Evolutionary conservation across 2,797 vertebrate species (phyloP).

Genomic region (Corythornis leucogaster): DNA sequence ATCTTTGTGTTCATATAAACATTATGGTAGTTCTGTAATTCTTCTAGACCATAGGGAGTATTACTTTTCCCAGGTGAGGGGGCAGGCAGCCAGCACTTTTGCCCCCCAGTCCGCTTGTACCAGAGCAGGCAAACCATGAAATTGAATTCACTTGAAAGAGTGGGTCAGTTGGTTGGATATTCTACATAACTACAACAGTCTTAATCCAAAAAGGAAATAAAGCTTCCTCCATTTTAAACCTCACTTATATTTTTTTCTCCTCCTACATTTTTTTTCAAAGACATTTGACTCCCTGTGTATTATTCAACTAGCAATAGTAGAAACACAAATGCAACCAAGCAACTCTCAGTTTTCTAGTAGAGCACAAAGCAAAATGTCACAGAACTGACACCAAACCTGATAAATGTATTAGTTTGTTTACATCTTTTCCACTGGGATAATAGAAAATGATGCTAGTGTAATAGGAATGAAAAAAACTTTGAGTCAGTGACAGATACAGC

Average conservation of each 20-base stretch:
- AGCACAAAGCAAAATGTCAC: slow-evolving; percentile 15
- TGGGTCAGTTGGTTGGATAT: background rate
- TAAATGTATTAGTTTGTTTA: slow-evolving; percentile 45
- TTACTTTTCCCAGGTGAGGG: background rate
- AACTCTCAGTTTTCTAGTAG: background rate
- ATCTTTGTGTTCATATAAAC: background rate
- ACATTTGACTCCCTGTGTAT: background rate
- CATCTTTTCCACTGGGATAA: background rate
- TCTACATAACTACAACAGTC: background rate
- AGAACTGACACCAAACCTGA: background rate
- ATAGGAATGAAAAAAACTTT: background rate
- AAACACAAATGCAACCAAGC: background rate
- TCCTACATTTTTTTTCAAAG: background rate
- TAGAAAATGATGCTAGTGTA: background rate
- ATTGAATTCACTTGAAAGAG: background rate
- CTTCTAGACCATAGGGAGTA: background rate
- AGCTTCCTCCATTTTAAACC: background rate
- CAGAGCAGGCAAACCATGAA: background rate
- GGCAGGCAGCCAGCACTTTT: too few relatives aligned
- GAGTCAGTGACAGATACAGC: background rate
- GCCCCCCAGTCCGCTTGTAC: too few relatives aligned
- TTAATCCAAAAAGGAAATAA: background rate
- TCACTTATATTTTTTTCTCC: rapidly evolving
- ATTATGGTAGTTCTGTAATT: background rate
- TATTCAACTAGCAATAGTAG: background rate